These are phyloP conservation scores for Anthopleura sola DNA, from an alignment of 64 coral and sea anemone species.

Conservation along the genomic window DNA sequence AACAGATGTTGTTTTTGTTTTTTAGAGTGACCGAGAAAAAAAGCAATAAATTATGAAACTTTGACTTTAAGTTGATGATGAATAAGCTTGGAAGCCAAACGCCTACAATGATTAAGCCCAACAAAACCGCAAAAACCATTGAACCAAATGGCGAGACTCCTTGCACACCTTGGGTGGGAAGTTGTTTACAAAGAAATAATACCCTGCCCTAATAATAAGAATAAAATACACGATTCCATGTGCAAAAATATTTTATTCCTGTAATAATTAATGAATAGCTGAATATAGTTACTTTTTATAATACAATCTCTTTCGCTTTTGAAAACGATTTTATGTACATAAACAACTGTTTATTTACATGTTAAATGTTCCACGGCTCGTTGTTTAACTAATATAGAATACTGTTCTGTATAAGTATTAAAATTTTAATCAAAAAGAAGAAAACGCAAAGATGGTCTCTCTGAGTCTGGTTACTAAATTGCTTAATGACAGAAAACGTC, in stretches of 20 bases:
- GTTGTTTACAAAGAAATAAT: not conserved
- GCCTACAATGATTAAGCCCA: not conserved
- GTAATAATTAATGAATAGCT: not conserved
- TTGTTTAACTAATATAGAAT: not conserved
- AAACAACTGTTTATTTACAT: not conserved
- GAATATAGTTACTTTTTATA: not conserved
- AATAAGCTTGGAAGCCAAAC: not conserved
- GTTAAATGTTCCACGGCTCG: not conserved
- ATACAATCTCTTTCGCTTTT: conserved; percentile 8
- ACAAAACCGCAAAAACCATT: not conserved
- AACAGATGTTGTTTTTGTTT: not conserved
- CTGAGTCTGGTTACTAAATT: not conserved
- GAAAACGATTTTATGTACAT: conserved; percentile 6
- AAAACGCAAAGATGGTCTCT: not conserved
- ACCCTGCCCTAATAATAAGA: not conserved
- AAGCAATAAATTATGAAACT: not conserved
- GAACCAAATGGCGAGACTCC: not conserved
- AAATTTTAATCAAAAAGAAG: not conserved
- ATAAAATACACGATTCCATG: not conserved
- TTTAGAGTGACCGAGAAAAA: not conserved
- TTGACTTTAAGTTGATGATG: not conserved
- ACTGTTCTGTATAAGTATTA: too few relatives aligned
- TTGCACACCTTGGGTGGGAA: not conserved
- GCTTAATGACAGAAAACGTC: too few relatives aligned
- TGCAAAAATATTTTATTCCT: not conserved